phyloP scores from a whole-genome alignment of 1,140 invertebrate species.

The Drosophila sp. region DNA sequence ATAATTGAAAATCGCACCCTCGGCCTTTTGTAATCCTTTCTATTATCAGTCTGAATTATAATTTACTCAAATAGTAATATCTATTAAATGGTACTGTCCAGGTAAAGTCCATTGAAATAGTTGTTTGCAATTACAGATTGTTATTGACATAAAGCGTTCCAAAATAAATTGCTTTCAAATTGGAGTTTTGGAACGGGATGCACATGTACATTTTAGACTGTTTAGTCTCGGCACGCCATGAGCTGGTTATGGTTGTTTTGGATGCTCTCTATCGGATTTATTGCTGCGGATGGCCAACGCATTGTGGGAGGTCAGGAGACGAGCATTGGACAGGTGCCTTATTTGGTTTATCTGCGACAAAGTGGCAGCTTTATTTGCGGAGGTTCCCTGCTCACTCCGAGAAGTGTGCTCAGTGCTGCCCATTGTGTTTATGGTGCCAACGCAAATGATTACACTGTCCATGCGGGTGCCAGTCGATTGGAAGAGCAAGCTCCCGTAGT shows the following conservation, averaged over 20 bases:
- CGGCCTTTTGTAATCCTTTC: not conserved
- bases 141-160: conserved; percentile 9
- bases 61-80: conserved; percentile 3
- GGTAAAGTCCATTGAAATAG: conserved; percentile 4
- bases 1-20: too few relatives aligned
- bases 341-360: conserved; percentile 65
- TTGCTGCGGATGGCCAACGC: conserved; percentile 28
- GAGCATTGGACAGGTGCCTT: conserved; percentile 61
- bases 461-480: conserved; percentile 69
- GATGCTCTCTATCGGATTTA: not conserved
- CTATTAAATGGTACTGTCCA: not conserved
- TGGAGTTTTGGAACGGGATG: too few relatives aligned
- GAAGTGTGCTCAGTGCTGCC: conserved; percentile 69
- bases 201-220: not conserved
- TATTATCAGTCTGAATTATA: not conserved
- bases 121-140: conserved; percentile 11
- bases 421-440: conserved; percentile 64
- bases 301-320: conserved; percentile 71
- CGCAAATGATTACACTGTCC: conserved; percentile 53
- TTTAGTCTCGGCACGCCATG: conserved; percentile 64
- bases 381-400: conserved; percentile 62
- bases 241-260: conserved; percentile 41
- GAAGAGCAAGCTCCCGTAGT: conserved; percentile 45
- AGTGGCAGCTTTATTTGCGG: conserved; percentile 65
- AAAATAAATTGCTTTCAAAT: conserved; percentile 32